Conservation (phyloP, 1,140 invertebrate genomes). For the Diachasma alloeum region DNA sequence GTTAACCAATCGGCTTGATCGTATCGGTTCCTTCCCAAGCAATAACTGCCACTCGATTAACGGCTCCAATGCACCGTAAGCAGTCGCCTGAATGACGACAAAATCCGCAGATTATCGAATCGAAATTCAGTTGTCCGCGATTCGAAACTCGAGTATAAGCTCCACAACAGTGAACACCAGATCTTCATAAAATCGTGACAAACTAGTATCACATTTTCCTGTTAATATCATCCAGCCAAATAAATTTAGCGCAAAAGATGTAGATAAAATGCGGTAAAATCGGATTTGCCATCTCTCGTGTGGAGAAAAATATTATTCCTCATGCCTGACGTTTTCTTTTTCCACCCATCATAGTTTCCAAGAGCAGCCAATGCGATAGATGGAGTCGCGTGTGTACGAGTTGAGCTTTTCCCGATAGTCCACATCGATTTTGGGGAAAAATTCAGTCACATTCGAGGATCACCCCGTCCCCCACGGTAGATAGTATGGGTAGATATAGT, state of each 20-base stretch:
- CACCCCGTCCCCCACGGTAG: background rate
- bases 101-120: constrained; percentile 10
- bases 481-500: background rate
- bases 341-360: background rate
- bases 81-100: constrained; percentile 28
- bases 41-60: constrained; percentile 33
- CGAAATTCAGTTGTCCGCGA: background rate
- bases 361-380: too few relatives aligned
- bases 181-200: background rate
- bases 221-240: background rate
- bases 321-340: constrained; percentile 7
- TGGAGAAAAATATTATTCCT: constrained; percentile 1
- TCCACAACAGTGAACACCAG: background rate
- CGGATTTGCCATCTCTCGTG: background rate
- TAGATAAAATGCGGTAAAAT: background rate
- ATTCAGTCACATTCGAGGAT: background rate
- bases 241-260: background rate
- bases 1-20: too few relatives aligned
- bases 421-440: background rate
- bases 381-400: background rate
- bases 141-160: background rate
- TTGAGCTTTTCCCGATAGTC: background rate
- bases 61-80: constrained; percentile 24
- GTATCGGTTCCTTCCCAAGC: background rate
- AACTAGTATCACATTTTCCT: background rate